These are phyloP conservation scores for Eurytoma californica DNA, from an alignment of 2,888 invertebrate species.

Conservation along the genomic window DNA sequence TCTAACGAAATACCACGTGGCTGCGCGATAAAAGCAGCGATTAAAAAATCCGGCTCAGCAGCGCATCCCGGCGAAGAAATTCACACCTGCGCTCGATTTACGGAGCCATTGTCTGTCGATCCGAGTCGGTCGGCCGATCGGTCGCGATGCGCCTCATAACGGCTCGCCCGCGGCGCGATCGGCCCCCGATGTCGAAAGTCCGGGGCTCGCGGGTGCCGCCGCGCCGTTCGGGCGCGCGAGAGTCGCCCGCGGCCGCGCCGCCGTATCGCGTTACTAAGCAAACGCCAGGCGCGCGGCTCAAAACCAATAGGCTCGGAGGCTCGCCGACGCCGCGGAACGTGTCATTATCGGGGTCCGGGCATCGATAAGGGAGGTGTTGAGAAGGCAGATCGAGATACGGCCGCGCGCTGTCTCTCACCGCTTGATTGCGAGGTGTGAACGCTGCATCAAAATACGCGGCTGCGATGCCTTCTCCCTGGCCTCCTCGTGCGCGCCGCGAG, in stretches of 20 bases:
- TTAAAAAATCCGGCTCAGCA: too few relatives aligned
- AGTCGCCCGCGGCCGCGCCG: slow-evolving; percentile 1
- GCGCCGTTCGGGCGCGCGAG: too few relatives aligned
- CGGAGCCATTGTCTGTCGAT: slow-evolving; percentile 36
- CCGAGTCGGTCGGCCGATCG: background rate
- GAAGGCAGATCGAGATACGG: slow-evolving; percentile 69
- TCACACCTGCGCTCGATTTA: slow-evolving; percentile 29
- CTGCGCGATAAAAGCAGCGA: too few relatives aligned
- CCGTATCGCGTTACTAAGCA: slow-evolving; percentile 70
- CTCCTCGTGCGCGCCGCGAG: background rate
- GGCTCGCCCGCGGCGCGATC: slow-evolving; percentile 22
- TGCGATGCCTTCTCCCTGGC: background rate
- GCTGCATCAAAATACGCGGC: slow-evolving; percentile 16
- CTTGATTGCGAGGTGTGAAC: slow-evolving; percentile 70
- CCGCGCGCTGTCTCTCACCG: slow-evolving; percentile 49
- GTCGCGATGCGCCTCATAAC: slow-evolving; percentile 11
- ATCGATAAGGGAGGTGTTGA: slow-evolving; percentile 74
- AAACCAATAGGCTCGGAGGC: slow-evolving; percentile 64
- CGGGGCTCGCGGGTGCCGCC: slow-evolving; percentile 28
- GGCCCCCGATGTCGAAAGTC: slow-evolving; percentile 12
- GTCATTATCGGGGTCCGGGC: slow-evolving; percentile 69
- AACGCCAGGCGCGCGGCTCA: slow-evolving; percentile 63
- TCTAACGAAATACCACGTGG: background rate
- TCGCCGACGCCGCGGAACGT: slow-evolving; percentile 61
- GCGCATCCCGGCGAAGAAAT: background rate